Evolutionary conservation across 1,140 invertebrate species (phyloP).

Genomic region (Pissodes strobi): DNA sequence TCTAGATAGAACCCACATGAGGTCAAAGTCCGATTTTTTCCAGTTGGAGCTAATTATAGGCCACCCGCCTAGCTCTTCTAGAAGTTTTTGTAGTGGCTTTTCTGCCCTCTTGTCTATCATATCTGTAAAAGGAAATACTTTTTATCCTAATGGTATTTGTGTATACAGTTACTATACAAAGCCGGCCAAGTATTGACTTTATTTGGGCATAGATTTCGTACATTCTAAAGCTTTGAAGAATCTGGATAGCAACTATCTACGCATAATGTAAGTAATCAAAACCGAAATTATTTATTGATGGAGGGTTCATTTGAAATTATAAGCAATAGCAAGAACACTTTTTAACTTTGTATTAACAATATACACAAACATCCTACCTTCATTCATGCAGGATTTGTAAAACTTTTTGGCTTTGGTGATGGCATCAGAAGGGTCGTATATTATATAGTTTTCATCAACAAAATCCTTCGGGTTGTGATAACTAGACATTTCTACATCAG

Average conservation of each 20-base stretch:
- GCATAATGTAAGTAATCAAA: too few species aligned
- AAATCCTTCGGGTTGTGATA: conserved; percentile 17
- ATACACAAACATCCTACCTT: conserved; percentile 58
- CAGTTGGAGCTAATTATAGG: conserved; percentile 73
- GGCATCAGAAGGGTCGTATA: conserved; percentile 58
- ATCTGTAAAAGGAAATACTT: too few species aligned
- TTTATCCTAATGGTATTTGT: too few species aligned
- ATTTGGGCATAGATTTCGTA: too few species aligned
- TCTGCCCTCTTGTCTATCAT: conserved; percentile 70
- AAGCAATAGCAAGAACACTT: too few species aligned
- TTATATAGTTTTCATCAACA: conserved; percentile 12
- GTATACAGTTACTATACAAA: too few species aligned
- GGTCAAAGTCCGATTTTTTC: conserved; percentile 70
- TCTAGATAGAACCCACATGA: conserved; percentile 74
- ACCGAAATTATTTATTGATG: too few species aligned
- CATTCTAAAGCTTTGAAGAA: too few species aligned
- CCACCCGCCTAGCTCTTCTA: conserved; percentile 81
- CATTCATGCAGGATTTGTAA: conserved; percentile 85
- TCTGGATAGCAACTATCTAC: too few species aligned
- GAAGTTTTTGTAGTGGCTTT: conserved; percentile 70
- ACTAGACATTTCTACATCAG: neutral
- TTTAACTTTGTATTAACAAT: too few species aligned
- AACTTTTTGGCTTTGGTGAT: conserved; percentile 76
- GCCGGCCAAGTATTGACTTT: too few species aligned
- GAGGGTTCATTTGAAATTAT: too few species aligned